These are phyloP conservation scores for Nomia melanderi DNA, from an alignment of 1,140 invertebrate genomes.

Conservation along the genomic window DNA sequence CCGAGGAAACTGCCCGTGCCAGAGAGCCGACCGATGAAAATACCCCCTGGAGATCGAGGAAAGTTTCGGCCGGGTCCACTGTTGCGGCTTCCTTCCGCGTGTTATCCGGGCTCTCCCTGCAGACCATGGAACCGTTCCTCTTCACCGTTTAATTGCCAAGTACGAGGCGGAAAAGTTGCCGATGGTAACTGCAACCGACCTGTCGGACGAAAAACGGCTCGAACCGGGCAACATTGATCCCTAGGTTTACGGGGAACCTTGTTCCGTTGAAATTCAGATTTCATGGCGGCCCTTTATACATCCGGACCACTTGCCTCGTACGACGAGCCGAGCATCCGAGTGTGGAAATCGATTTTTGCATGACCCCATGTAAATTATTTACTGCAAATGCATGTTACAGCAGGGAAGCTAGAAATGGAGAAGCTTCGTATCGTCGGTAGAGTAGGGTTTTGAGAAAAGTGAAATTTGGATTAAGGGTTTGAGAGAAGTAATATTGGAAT, in stretches of 20 bases:
- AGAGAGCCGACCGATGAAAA: conserved; percentile 8
- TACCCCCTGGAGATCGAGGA: conserved; percentile 7
- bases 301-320: too few relatives aligned
- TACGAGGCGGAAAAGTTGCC: background rate
- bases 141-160: conserved; percentile 35
- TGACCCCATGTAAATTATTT: too few relatives aligned
- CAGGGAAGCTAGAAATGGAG: too few relatives aligned
- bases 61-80: conserved; percentile 32
- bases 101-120: conserved; percentile 1
- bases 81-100: conserved; percentile 40
- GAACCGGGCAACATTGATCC: background rate
- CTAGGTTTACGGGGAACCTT: background rate
- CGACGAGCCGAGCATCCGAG: too few relatives aligned
- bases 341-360: too few relatives aligned
- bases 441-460: too few relatives aligned
- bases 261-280: background rate
- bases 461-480: too few relatives aligned
- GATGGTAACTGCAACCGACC: conserved; percentile 6
- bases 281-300: background rate
- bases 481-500: too few relatives aligned
- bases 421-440: too few relatives aligned
- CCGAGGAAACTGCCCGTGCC: conserved; percentile 11
- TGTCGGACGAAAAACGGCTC: conserved; percentile 8
- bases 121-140: conserved; percentile 8
- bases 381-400: too few relatives aligned